Percentiles rank a stretch among this genome's conserved stretches.
Conservation (phyloP, 2,113 vertebrate genomes). For the Clarias macrocephalus region DNA sequence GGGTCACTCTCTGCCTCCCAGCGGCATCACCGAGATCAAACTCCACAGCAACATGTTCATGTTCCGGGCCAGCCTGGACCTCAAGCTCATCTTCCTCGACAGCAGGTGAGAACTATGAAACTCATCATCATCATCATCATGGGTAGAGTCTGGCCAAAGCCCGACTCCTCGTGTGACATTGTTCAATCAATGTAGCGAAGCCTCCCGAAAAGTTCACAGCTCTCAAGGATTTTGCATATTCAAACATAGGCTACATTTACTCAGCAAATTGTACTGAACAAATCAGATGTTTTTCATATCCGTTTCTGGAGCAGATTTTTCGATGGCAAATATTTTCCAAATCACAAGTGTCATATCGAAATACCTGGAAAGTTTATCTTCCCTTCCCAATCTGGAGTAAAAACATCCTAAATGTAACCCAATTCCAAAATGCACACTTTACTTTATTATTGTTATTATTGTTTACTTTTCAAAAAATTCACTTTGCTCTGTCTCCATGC, state of each 20-base stretch:
- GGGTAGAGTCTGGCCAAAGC: neutral
- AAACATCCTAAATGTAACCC: neutral
- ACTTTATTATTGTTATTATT: neutral
- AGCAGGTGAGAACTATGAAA: conserved; percentile 75
- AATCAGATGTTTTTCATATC: conserved; percentile 31
- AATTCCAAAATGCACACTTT: neutral
- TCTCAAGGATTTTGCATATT: conserved; percentile 32
- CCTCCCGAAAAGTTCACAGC: conserved; percentile 29
- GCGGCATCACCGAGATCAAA: conserved; percentile 92
- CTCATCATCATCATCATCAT: neutral
- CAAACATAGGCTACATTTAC: conserved; percentile 30
- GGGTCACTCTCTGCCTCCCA: conserved; percentile 88
- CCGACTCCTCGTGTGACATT: conserved; percentile 3
- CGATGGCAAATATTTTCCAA: neutral
- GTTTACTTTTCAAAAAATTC: neutral
- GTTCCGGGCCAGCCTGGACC: conserved; percentile 91
- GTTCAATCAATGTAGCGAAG: conserved; percentile 24
- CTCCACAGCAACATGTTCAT: conserved; percentile 97
- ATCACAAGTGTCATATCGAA: neutral
- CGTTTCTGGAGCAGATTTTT: neutral
- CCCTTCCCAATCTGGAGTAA: neutral
- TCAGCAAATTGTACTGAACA: conserved; percentile 31
- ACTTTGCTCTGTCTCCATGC: conserved; percentile 42
- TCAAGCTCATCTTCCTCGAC: conserved; percentile 93
- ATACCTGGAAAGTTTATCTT: neutral